Conservation (phyloP, 2,797 vertebrate species). For the Neomorphus geoffroyi region DNA sequence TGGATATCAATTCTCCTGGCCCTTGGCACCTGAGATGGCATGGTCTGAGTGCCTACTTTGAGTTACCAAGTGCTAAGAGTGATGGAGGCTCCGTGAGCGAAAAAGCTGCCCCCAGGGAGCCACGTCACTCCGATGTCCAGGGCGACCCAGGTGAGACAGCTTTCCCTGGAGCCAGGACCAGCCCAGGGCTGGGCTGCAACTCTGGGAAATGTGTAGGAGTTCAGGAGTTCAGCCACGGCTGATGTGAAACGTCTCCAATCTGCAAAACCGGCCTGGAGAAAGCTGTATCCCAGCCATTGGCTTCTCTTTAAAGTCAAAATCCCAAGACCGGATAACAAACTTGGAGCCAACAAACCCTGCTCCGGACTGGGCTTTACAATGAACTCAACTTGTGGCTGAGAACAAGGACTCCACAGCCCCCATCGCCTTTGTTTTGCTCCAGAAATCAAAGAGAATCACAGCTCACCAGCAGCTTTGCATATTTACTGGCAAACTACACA, state of each 20-base stretch:
- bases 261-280: not conserved
- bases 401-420: not conserved
- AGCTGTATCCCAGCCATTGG: not conserved
- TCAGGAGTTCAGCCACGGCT: constrained; percentile 16
- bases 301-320: constrained; percentile 9
- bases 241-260: not conserved
- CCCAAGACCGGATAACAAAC: not conserved
- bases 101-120: not conserved
- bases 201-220: not conserved
- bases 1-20: not conserved
- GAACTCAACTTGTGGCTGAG: not conserved
- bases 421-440: not conserved
- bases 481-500: not conserved
- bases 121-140: accelerated
- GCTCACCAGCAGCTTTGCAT: not conserved
- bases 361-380: not conserved
- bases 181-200: not conserved
- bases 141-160: accelerated
- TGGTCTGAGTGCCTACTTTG: not conserved
- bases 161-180: not conserved
- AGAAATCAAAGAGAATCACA: not conserved
- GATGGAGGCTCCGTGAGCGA: not conserved
- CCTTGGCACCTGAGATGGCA: not conserved
- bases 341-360: accelerated
- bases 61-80: not conserved